Evolutionary conservation across 2,113 vertebrate species (phyloP).

Genomic region (Petromus typicus): DNA sequence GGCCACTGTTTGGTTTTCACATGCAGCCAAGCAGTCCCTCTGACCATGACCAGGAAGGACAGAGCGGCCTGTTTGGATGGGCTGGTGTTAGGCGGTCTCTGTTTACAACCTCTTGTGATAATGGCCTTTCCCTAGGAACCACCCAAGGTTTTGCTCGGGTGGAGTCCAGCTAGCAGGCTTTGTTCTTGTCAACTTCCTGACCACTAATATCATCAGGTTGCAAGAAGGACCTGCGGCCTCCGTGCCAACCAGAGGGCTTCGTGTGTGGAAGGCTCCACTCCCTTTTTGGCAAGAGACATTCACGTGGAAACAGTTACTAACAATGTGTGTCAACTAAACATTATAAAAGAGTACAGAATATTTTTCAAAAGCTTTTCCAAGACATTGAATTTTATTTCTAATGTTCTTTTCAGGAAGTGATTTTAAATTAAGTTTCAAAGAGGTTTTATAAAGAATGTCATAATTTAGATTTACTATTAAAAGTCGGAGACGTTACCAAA

Average conservation of each 20-base stretch:
- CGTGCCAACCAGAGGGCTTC: slow-evolving; percentile 41
- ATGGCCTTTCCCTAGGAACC: slow-evolving; percentile 21
- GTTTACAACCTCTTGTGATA: slow-evolving; percentile 20
- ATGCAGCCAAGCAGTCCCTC: neutral
- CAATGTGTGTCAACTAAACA: neutral
- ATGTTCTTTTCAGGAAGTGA: slow-evolving; percentile 33
- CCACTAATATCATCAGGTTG: slow-evolving; percentile 45
- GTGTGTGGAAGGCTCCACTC: neutral
- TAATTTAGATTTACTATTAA: slow-evolving; percentile 10
- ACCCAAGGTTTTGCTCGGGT: slow-evolving; percentile 27
- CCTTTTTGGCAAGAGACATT: neutral
- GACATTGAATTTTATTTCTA: neutral
- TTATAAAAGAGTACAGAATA: neutral
- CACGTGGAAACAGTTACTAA: neutral
- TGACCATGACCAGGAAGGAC: neutral
- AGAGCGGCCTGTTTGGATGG: neutral
- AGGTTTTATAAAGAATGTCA: neutral
- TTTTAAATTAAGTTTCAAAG: neutral
- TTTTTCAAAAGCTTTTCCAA: slow-evolving; percentile 36
- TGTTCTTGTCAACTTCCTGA: slow-evolving; percentile 61
- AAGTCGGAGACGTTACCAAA: neutral
- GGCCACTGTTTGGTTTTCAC: neutral
- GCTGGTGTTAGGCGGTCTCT: neutral
- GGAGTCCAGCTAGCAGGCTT: slow-evolving; percentile 50
- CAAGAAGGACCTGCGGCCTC: slow-evolving; percentile 34